A percentile compares a stretch with the other conserved stretches of the same genome.
phyloP scores from a whole-genome alignment of 1,140 invertebrate genomes.

The Musca domestica region DNA sequence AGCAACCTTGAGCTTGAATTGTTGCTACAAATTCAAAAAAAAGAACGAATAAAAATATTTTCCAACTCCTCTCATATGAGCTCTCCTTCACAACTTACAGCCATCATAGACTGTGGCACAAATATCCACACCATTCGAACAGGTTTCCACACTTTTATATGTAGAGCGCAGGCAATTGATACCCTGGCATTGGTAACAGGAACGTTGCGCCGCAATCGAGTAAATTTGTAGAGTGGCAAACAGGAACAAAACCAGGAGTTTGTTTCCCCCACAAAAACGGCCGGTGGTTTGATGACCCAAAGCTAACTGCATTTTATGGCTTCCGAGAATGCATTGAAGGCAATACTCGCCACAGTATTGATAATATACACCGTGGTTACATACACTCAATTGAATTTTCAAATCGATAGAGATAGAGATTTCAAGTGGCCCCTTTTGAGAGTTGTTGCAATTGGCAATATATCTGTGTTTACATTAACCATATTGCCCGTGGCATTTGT shows the following conservation, averaged over 20 bases:
- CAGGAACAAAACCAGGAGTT: neutral
- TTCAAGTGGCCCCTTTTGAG: too few species aligned
- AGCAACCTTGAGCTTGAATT: constrained; percentile 41
- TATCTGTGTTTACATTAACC: too few species aligned
- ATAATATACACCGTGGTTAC: too few species aligned
- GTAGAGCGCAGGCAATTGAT: constrained; percentile 43
- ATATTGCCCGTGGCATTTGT: too few species aligned
- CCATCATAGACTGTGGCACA: constrained; percentile 40
- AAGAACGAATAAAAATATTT: too few species aligned
- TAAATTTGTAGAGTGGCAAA: neutral
- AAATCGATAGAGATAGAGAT: too few species aligned
- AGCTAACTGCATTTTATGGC: neutral
- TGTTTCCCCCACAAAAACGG: neutral
- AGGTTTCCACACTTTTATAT: constrained; percentile 33
- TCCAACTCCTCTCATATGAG: neutral
- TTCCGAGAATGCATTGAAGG: too few species aligned
- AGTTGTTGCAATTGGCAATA: too few species aligned
- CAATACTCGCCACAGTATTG: too few species aligned
- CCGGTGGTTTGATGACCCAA: neutral
- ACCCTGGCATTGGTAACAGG: constrained; percentile 39
- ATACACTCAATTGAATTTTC: too few species aligned
- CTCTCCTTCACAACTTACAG: constrained; percentile 8
- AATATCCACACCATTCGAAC: constrained; percentile 36
- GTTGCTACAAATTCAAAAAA: constrained; percentile 11
- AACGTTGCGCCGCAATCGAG: neutral